These are phyloP conservation scores for Ceyx margarethae DNA, from an alignment of 2,113 vertebrate genomes.

Conservation along the genomic window DNA sequence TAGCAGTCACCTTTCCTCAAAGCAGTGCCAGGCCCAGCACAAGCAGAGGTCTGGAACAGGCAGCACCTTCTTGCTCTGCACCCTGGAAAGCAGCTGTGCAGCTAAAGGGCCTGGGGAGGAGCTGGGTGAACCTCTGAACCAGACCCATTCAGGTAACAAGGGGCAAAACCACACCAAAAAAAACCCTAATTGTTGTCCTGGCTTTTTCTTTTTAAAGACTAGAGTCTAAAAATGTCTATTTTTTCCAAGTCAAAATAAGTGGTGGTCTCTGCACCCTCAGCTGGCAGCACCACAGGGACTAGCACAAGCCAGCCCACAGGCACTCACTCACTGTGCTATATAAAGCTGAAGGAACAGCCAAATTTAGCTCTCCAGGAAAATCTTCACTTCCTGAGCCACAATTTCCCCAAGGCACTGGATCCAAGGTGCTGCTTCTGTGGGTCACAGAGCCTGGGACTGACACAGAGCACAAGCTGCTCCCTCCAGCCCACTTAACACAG, in stretches of 20 bases:
- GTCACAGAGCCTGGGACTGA: background rate
- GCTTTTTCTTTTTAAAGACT: background rate
- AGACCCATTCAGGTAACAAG: background rate
- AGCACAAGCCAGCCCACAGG: background rate
- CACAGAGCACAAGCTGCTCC: fast-evolving
- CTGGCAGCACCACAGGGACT: background rate
- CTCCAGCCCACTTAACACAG: background rate
- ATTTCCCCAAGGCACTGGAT: fast-evolving
- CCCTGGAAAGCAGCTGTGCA: background rate
- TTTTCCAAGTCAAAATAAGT: fast-evolving
- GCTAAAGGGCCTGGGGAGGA: background rate
- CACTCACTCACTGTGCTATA: background rate
- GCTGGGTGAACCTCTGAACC: fast-evolving
- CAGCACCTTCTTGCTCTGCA: background rate
- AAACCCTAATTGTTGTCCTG: too few relatives aligned
- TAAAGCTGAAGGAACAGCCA: background rate
- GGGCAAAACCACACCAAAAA: background rate
- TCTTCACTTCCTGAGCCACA: background rate
- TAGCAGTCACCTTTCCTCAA: fast-evolving
- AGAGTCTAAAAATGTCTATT: fast-evolving
- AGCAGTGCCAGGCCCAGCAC: fast-evolving
- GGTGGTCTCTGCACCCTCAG: background rate
- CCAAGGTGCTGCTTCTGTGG: background rate
- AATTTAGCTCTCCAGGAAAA: background rate
- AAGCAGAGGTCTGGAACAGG: fast-evolving